A percentile compares a stretch with the other conserved stretches of the same genome.
These are phyloP conservation scores for Tachypleus tridentatus DNA, from an alignment of 1,140 invertebrate species.

Conservation along the genomic window DNA sequence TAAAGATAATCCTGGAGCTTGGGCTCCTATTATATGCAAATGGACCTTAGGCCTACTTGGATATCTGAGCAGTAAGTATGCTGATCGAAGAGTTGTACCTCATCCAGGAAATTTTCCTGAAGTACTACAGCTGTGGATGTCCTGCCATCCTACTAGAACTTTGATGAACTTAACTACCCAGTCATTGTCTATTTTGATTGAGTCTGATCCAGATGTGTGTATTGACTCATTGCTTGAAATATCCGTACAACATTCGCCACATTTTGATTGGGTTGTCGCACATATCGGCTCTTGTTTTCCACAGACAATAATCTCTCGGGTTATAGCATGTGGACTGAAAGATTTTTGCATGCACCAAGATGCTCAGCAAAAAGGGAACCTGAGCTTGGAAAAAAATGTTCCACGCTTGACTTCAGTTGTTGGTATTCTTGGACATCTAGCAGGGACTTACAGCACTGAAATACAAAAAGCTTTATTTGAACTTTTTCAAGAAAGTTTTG, in stretches of 20 bases:
- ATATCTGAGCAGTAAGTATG: slow-evolving; percentile 41
- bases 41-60: slow-evolving; percentile 75
- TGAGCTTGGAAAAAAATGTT: slow-evolving; percentile 27
- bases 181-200: slow-evolving; percentile 56
- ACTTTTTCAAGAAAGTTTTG: slow-evolving; percentile 51
- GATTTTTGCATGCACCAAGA: slow-evolving; percentile 46
- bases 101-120: slow-evolving; percentile 50
- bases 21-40: slow-evolving; percentile 63
- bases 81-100: slow-evolving; percentile 33
- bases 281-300: slow-evolving; percentile 81
- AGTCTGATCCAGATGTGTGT: slow-evolving; percentile 55
- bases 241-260: slow-evolving; percentile 60
- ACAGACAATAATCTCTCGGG: slow-evolving; percentile 63
- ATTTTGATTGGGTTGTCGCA: slow-evolving; percentile 86
- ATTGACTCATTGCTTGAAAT: slow-evolving; percentile 65
- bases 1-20: slow-evolving; percentile 54
- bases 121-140: slow-evolving; percentile 64
- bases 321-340: slow-evolving; percentile 65
- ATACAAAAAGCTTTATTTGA: slow-evolving; percentile 55
- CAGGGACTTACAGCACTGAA: slow-evolving; percentile 56
- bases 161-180: slow-evolving; percentile 64
- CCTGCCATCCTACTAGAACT: slow-evolving; percentile 57
- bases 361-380: slow-evolving; percentile 13
- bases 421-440: slow-evolving; percentile 67
- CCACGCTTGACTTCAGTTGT: slow-evolving; percentile 64